Base-by-base conservation (phyloP, 1,140 invertebrate species). In the Vanessa atalanta region DNA sequence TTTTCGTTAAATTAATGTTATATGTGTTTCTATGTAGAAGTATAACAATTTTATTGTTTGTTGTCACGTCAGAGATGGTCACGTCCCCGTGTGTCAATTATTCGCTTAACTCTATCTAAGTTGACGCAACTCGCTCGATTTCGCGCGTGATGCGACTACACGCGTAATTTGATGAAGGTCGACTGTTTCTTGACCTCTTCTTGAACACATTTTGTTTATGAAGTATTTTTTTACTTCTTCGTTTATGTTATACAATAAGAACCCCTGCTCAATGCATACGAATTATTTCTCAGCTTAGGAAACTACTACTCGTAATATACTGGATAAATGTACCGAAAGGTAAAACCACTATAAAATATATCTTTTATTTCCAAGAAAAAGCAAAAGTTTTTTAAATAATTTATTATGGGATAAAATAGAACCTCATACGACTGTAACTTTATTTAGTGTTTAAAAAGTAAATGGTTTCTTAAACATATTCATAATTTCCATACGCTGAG, bases 91-190 rank as follows among this genome's bases (percentile, higher is more conserved):
- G 9, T 61, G 69, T 68, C 47, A 51, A 47, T 70, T 60, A 70
- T 61, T 70, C 69, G 60, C 50, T 31, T 57, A 70, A 70, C 57
- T 70, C 60, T 37, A 70, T 70, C 69, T 50, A 70, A 70, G 57
- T 70, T 60, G 69, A 48, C 60, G 69, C 57, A 70, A 70, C 47
- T 70, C 60, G 60, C 69, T 63, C 60, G 69, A 70, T 63, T 70
- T 55, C 47, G 69, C 69, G 48, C 69, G 69, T 70, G 69, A 70
- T 47, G n/a, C 23, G 60, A 70, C 69, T 50, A 50, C 57, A 63
- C 47, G 57, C 31, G 37, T 70, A 70, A 68, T 68, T 68, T 61
- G 57, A 61, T 53, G 51, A 68, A 57, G 65, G 65, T 68, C 13
- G 48, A 66, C 47, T 66, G 63, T 48, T 43, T 16, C 2, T 55